Evolutionary conservation across 2,888 invertebrate species (phyloP).

Genomic region (Heteropelma amictum): DNA sequence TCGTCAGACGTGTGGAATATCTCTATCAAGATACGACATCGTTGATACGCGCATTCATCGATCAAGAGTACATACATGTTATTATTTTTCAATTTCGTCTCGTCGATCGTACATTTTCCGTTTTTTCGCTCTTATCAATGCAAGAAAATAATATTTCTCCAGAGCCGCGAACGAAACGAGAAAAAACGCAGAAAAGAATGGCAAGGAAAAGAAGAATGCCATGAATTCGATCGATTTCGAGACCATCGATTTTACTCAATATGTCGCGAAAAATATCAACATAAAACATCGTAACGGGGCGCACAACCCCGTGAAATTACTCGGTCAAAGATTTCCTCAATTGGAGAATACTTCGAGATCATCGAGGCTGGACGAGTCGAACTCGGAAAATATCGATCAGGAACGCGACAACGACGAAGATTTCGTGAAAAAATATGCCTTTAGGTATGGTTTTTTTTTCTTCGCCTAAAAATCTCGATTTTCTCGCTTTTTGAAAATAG

Average conservation of each 20-base stretch:
- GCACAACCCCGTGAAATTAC: constrained; percentile 65
- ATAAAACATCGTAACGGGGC: constrained; percentile 59
- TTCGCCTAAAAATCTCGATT: not conserved
- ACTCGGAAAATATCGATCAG: not conserved
- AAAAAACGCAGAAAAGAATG: constrained; percentile 48
- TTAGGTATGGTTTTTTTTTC: constrained; percentile 63
- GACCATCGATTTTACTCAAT: constrained; percentile 60
- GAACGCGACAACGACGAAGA: constrained; percentile 63
- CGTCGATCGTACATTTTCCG: not conserved
- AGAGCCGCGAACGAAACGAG: constrained; percentile 58
- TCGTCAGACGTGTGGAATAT: constrained; percentile 86
- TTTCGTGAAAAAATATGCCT: constrained; percentile 72
- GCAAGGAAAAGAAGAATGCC: constrained; percentile 55
- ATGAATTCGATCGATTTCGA: constrained; percentile 64
- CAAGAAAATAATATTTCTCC: constrained; percentile 6
- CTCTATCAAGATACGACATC: constrained; percentile 78
- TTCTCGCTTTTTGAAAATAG: not conserved
- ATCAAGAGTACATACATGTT: constrained; percentile 61
- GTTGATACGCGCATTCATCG: constrained; percentile 75
- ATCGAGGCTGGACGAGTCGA: constrained; percentile 61
- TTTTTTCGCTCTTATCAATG: not conserved
- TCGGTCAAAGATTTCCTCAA: constrained; percentile 70
- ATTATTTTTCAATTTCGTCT: not conserved
- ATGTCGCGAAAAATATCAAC: constrained; percentile 66
- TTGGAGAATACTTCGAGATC: constrained; percentile 63